Conservation (phyloP, 2,888 invertebrate species). For the Fragum sueziense region DNA sequence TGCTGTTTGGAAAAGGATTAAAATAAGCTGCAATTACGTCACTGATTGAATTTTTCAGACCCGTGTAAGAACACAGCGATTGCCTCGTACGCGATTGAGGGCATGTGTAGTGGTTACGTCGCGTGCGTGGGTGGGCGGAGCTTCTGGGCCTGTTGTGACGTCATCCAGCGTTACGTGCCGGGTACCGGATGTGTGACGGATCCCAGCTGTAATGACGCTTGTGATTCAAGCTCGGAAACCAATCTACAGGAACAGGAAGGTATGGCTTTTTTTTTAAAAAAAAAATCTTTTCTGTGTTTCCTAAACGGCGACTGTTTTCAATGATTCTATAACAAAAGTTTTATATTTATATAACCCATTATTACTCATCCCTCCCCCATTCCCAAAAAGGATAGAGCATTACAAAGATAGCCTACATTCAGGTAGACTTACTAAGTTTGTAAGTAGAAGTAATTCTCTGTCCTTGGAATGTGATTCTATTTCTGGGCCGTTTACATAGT, state of each 20-base stretch:
- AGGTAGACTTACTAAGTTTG: too few species aligned
- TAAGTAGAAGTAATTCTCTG: too few species aligned
- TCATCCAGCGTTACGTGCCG: conserved; percentile 49
- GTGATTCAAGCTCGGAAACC: conserved; percentile 51
- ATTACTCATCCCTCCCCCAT: not conserved
- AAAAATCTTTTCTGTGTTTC: not conserved
- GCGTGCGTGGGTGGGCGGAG: conserved; percentile 53
- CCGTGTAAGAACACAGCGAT: conserved; percentile 50
- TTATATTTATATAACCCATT: not conserved
- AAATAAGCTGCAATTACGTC: too few species aligned
- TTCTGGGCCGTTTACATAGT: too few species aligned
- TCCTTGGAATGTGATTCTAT: too few species aligned
- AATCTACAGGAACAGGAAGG: conserved; percentile 42
- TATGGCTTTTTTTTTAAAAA: too few species aligned
- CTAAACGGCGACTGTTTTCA: not conserved
- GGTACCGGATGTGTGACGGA: conserved; percentile 55
- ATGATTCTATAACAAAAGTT: not conserved
- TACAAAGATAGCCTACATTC: too few species aligned
- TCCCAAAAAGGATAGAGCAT: not conserved
- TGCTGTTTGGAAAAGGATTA: too few species aligned
- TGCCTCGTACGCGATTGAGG: conserved; percentile 51
- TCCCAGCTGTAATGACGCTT: conserved; percentile 51
- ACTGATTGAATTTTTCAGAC: conserved; percentile 47
- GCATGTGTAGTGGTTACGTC: conserved; percentile 58
- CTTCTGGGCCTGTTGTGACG: conserved; percentile 58